A percentile compares a stretch with the other conserved stretches of the same genome.
phyloP scores from a whole-genome alignment of 1,140 invertebrate genomes.

The Belonocnema kinseyi region DNA sequence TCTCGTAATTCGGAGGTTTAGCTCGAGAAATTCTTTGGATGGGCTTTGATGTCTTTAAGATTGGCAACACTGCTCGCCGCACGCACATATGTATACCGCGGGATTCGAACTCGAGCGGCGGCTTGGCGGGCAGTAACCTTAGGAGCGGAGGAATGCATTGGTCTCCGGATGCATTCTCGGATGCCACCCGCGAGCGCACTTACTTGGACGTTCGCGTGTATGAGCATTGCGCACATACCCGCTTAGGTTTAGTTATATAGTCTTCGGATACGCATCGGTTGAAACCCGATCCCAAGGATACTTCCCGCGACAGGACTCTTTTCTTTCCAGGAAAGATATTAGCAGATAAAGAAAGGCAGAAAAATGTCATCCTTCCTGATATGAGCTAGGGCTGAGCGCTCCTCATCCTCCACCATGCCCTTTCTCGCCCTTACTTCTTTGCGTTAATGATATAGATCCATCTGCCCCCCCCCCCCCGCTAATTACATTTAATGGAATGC shows the following conservation, averaged over 20 bases:
- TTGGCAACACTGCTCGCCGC: conserved; percentile 30
- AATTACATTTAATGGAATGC: too few species aligned
- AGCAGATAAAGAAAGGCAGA: conserved; percentile 1
- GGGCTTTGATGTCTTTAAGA: conserved; percentile 11
- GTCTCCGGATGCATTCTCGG: conserved; percentile 31
- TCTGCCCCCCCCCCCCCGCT: too few species aligned
- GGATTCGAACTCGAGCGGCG: conserved; percentile 48
- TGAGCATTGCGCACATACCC: background rate
- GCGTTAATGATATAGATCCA: too few species aligned
- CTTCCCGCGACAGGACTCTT: background rate
- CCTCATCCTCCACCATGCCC: too few species aligned
- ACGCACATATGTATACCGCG: conserved; percentile 41
- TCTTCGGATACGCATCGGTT: conserved; percentile 27
- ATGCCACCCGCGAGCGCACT: conserved; percentile 45
- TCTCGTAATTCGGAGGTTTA: too few species aligned
- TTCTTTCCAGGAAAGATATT: conserved; percentile 23
- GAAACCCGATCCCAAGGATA: conserved; percentile 9
- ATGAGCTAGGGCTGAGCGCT: too few species aligned
- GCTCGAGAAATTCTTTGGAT: background rate
- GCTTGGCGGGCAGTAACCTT: conserved; percentile 47
- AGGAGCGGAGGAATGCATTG: conserved; percentile 42
- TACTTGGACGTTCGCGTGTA: conserved; percentile 9
- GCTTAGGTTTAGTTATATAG: conserved; percentile 1
- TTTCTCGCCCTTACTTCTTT: too few species aligned
- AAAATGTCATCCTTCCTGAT: conserved; percentile 17